These are phyloP conservation scores for Lytechinus pictus DNA, from an alignment of 35 echinoderm and acorn worm genomes.

Conservation along the genomic window DNA sequence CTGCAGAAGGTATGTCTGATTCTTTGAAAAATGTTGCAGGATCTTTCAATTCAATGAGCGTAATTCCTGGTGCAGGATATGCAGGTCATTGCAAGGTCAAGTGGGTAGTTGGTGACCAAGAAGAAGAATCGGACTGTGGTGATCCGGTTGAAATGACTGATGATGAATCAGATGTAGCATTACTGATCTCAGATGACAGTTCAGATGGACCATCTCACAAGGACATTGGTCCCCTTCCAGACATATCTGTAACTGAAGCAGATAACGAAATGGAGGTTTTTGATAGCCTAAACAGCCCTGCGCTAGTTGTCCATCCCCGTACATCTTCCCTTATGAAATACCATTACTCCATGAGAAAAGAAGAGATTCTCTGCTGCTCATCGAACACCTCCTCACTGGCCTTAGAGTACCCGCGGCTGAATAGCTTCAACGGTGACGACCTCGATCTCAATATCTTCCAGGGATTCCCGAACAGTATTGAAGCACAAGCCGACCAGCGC, in stretches of 20 bases:
- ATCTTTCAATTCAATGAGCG: neutral
- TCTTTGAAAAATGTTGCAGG: slow-evolving; percentile 35
- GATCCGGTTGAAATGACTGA: neutral
- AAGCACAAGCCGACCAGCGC: neutral
- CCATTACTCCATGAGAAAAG: slow-evolving; percentile 26
- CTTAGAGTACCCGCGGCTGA: neutral
- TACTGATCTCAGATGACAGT: neutral
- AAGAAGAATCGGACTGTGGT: neutral
- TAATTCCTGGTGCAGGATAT: neutral
- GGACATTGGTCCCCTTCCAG: neutral
- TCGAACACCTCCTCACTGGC: slow-evolving; percentile 30
- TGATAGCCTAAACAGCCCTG: neutral
- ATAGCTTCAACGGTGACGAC: neutral
- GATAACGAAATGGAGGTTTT: neutral
- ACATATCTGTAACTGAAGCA: neutral
- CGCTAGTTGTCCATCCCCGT: neutral
- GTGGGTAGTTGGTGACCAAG: neutral
- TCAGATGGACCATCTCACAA: neutral
- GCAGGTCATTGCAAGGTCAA: neutral
- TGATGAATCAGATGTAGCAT: neutral
- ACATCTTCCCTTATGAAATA: neutral
- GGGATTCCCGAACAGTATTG: neutral
- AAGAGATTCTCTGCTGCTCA: slow-evolving; percentile 11
- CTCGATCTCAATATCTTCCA: neutral
- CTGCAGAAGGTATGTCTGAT: neutral